Evolutionary conservation across 2,113 vertebrate genomes (phyloP).

Genomic region (Aramus guarauna): DNA sequence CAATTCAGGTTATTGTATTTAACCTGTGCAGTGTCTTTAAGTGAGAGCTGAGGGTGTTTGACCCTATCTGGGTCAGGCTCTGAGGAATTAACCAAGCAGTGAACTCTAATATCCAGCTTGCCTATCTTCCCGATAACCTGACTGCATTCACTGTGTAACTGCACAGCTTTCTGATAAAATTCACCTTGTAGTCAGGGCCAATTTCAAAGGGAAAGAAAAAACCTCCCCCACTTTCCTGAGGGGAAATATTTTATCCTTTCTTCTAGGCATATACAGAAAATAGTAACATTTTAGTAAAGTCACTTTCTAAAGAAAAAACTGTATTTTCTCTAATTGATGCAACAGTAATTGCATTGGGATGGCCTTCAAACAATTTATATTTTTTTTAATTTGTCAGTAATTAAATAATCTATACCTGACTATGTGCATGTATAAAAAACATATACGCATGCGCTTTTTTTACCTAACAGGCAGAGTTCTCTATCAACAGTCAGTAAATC

Average conservation of each 20-base stretch:
- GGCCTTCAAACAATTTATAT: neutral
- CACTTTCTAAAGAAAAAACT: neutral
- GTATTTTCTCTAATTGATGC: neutral
- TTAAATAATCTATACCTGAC: neutral
- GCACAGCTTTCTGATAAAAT: neutral
- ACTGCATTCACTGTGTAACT: neutral
- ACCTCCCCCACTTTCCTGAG: neutral
- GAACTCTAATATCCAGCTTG: neutral
- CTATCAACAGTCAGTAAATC: neutral
- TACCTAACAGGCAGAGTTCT: neutral
- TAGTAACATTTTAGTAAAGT: neutral
- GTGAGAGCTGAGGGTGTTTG: neutral
- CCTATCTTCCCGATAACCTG: neutral
- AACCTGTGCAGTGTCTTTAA: neutral
- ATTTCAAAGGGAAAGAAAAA: neutral
- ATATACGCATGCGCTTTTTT: neutral
- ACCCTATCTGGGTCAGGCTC: neutral
- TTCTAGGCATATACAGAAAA: neutral
- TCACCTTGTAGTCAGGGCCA: neutral
- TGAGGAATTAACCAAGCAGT: slow-evolving; percentile 12
- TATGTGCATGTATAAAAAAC: neutral
- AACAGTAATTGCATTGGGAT: neutral
- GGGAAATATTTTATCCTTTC: neutral
- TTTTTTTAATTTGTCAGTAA: neutral
- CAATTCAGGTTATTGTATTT: neutral